These are phyloP conservation scores for Megalurothrips usitatus DNA, from an alignment of 2,888 invertebrate genomes.

Conservation along the genomic window DNA sequence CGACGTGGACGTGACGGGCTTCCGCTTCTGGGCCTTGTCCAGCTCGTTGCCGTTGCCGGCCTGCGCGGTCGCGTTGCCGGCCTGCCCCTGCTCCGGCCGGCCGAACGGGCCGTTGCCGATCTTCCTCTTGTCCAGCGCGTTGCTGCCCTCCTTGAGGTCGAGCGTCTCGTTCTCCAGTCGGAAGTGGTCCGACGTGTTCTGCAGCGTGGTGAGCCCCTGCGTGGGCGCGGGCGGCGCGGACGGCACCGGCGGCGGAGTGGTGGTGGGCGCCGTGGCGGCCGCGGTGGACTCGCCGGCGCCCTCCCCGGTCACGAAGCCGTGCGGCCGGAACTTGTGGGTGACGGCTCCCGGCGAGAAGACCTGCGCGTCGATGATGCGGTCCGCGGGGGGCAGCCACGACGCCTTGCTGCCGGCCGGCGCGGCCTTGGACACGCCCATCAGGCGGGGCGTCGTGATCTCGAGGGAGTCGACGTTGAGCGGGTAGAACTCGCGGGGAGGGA, in stretches of 20 bases:
- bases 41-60: slow-evolving; percentile 30
- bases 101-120: background rate
- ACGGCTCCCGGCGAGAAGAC: slow-evolving; percentile 2
- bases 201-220: slow-evolving; percentile 23
- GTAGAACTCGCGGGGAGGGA: slow-evolving; percentile 33
- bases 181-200: slow-evolving; percentile 3
- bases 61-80: slow-evolving; percentile 1
- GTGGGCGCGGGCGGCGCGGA: background rate
- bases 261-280: background rate
- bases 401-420: background rate
- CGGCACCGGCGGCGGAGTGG: slow-evolving; percentile 8
- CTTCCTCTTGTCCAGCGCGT: slow-evolving; percentile 29
- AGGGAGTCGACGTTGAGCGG: slow-evolving; percentile 31
- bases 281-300: background rate
- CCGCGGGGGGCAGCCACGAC: background rate
- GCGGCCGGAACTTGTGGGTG: background rate
- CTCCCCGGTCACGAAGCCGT: background rate
- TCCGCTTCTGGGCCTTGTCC: slow-evolving; percentile 15
- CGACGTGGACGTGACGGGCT: background rate
- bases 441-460: slow-evolving; percentile 8
- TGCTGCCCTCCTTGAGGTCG: slow-evolving; percentile 23
- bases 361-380: slow-evolving; percentile 21
- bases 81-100: background rate
- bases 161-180: slow-evolving; percentile 31
- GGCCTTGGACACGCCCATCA: slow-evolving; percentile 15